Evolutionary conservation across 2,888 invertebrate genomes (phyloP).

Genomic region (Venustoraphidia nigricollis): DNA sequence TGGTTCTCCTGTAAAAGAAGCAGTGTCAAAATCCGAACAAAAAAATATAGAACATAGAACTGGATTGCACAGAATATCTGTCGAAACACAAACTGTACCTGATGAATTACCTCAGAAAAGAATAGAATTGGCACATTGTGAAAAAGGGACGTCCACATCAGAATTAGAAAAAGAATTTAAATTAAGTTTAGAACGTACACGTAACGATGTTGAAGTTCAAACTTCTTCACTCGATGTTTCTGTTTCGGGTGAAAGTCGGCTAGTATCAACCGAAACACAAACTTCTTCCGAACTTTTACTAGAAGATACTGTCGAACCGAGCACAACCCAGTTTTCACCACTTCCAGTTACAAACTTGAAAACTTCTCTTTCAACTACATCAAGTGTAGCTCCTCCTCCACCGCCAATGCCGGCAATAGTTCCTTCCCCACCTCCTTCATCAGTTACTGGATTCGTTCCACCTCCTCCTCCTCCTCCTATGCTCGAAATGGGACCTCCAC

Average conservation of each 20-base stretch:
- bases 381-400: slow-evolving; percentile 10
- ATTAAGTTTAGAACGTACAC: too few species aligned
- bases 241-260: too few species aligned
- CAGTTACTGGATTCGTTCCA: slow-evolving; percentile 3
- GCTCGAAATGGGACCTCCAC: slow-evolving; percentile 23
- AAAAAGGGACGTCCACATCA: background rate
- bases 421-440: slow-evolving; percentile 6
- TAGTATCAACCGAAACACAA: too few species aligned
- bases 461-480: slow-evolving; percentile 19
- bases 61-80: too few species aligned
- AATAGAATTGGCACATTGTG: background rate
- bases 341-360: too few species aligned
- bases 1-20: slow-evolving; percentile 26
- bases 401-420: slow-evolving; percentile 9
- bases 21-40: background rate
- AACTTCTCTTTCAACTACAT: too few species aligned
- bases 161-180: background rate
- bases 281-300: too few species aligned
- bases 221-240: too few species aligned
- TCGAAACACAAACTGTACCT: background rate
- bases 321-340: too few species aligned
- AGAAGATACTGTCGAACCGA: too few species aligned
- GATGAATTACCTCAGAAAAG: background rate
- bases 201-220: too few species aligned
- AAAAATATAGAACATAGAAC: background rate